A percentile compares a stretch with the other conserved stretches of the same genome.
These are phyloP conservation scores for Ginglymostoma cirratum DNA, from an alignment of 2,113 vertebrate genomes.

Conservation along the genomic window DNA sequence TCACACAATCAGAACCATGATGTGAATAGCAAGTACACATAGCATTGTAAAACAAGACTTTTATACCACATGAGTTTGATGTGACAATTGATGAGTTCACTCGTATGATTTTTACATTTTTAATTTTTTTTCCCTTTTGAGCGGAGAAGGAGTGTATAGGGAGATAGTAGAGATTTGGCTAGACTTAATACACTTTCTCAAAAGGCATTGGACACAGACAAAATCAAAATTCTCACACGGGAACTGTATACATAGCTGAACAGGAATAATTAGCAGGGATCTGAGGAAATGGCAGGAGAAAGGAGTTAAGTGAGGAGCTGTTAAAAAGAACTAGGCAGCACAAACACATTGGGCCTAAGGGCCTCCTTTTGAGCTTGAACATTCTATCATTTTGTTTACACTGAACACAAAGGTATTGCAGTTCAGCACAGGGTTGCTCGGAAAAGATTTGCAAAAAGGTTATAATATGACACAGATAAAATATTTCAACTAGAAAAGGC, in stretches of 20 bases:
- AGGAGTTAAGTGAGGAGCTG: background rate
- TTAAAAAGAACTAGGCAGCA: background rate
- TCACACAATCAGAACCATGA: background rate
- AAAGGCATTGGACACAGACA: background rate
- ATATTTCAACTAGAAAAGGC: background rate
- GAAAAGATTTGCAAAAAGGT: background rate
- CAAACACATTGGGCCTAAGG: background rate
- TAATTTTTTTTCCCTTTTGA: background rate
- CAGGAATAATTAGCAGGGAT: background rate
- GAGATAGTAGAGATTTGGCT: background rate
- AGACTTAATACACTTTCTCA: background rate
- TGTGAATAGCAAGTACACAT: background rate
- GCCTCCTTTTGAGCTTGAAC: background rate
- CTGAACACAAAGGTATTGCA: background rate
- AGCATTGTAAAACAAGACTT: background rate
- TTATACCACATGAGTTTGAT: background rate
- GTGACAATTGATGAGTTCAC: background rate
- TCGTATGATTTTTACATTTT: background rate
- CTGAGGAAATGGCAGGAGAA: background rate
- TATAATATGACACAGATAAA: background rate
- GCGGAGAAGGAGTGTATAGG: background rate
- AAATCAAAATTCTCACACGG: background rate
- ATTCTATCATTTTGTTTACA: background rate
- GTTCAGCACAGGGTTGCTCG: background rate
- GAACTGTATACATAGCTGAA: background rate